Base-by-base conservation (phyloP, 2,888 invertebrate genomes). In the Pammene fasciana region DNA sequence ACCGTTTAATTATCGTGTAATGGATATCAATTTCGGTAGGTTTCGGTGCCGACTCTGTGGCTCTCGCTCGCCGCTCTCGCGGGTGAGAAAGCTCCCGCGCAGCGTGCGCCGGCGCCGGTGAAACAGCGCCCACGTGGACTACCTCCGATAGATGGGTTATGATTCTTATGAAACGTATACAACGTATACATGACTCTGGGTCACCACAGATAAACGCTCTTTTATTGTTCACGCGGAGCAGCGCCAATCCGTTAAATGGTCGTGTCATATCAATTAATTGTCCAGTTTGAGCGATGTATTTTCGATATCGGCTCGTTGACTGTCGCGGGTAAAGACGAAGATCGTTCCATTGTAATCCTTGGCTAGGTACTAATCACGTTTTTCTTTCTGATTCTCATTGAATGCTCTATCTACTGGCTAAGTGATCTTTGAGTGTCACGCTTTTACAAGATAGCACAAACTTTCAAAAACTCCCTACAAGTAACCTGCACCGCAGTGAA, bases 31-130 rank as follows among this genome's bases (percentile, higher is more conserved):
- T 65, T 64, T 68, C 13, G 56, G 68, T 43, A 41, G 34, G n/a
- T 68, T 68, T 68, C 52, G 68, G 64, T 65, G 65, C 68, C 68
- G 65, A 60, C 65, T 60, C 43, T 74, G 74, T 71, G 65, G 74
- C 74, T 77, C 74, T 79, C 82, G 72, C 74, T 79, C 82, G 72
- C 78, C 78, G 80, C 82, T 80, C 78, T 81, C 76, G 75, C 75
- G 65, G 76, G 82, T 79, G 83, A 84, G 90, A 91, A 91, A 91
- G 91, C 90, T 90, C 82, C 81, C 82, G 80, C 78, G 73, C 79
- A 75, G 75, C 82, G 56, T 54, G 68, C 57, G 68, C 62, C 48
- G 65, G 50, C 48, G 68, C 80, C 76, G 81, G 87, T 86, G 89
- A 88, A 87, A 90, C 75, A 72, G 74, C 78, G 34, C 54, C n/a